These are phyloP conservation scores for Monochamus alternatus DNA, from an alignment of 2,888 invertebrate species.

Conservation along the genomic window DNA sequence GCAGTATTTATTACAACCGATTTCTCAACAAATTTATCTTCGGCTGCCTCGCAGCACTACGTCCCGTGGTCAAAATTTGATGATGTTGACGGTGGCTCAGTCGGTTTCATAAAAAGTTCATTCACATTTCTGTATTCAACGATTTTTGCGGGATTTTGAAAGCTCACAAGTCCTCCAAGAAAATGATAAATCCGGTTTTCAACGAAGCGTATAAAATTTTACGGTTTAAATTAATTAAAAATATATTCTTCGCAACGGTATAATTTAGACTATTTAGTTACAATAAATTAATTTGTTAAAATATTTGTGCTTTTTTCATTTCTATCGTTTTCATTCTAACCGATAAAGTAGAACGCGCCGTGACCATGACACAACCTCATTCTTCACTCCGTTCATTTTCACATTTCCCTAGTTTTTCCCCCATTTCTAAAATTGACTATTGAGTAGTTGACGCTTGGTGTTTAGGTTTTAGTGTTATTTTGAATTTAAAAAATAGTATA, in stretches of 20 bases:
- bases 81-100: conserved; percentile 68
- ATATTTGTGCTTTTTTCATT: conserved; percentile 24
- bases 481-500: too few relatives aligned
- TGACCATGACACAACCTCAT: background rate
- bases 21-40: conserved; percentile 54
- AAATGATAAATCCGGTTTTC: background rate
- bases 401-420: background rate
- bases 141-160: conserved; percentile 48
- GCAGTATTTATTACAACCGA: conserved; percentile 58
- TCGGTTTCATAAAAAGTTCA: conserved; percentile 66
- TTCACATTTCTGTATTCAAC: conserved; percentile 60
- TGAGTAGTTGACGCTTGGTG: too few relatives aligned
- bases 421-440: background rate
- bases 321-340: conserved; percentile 23
- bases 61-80: conserved; percentile 67
- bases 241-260: background rate
- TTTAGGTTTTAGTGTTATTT: too few relatives aligned
- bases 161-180: conserved; percentile 1
- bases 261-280: conserved; percentile 27
- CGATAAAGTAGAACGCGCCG: conserved; percentile 29
- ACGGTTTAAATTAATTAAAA: background rate
- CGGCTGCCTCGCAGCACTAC: conserved; percentile 52
- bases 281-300: conserved; percentile 30
- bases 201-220: background rate
- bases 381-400: background rate